These are phyloP conservation scores for Nephrocerus scutellatus DNA, from an alignment of 2,888 invertebrate species.

Conservation along the genomic window DNA sequence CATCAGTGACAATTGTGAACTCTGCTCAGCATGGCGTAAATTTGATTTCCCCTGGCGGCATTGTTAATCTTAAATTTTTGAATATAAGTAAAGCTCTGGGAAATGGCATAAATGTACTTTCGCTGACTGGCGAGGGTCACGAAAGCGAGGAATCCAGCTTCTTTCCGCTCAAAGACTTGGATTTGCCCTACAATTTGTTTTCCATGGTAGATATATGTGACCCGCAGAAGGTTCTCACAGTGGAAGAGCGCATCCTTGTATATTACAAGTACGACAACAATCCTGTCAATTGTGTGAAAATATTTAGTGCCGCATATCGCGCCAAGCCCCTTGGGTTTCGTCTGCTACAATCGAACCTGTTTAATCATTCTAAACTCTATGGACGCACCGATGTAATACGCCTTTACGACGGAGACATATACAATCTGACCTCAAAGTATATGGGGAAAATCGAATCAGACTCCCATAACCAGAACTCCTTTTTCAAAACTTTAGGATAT, in stretches of 20 bases:
- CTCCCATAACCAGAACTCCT: conserved; percentile 62
- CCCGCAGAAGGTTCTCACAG: conserved; percentile 80
- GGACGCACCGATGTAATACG: conserved; percentile 78
- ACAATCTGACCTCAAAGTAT: conserved; percentile 68
- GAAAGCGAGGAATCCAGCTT: conserved; percentile 85
- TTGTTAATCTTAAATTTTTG: conserved; percentile 69
- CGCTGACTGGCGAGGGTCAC: conserved; percentile 86
- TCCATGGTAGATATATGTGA: conserved; percentile 96
- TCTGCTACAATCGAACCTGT: conserved; percentile 84
- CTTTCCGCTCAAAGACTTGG: conserved; percentile 70
- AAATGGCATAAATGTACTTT: conserved; percentile 80
- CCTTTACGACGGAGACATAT: conserved; percentile 88
- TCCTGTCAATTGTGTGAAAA: conserved; percentile 95
- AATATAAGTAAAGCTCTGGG: conserved; percentile 76
- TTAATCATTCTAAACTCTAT: conserved; percentile 74
- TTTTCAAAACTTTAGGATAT: conserved; percentile 68
- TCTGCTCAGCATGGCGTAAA: conserved; percentile 90
- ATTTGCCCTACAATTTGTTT: conserved; percentile 84
- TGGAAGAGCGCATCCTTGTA: conserved; percentile 83
- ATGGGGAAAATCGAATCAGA: conserved; percentile 68
- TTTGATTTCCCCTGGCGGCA: conserved; percentile 78
- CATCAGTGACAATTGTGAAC: conserved; percentile 73
- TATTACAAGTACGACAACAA: conserved; percentile 97
- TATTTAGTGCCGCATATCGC: conserved; percentile 78
- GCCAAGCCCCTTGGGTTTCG: conserved; percentile 86